These are phyloP conservation scores for Spisula subtruncata DNA, from an alignment of 2,888 invertebrate genomes.

Conservation along the genomic window DNA sequence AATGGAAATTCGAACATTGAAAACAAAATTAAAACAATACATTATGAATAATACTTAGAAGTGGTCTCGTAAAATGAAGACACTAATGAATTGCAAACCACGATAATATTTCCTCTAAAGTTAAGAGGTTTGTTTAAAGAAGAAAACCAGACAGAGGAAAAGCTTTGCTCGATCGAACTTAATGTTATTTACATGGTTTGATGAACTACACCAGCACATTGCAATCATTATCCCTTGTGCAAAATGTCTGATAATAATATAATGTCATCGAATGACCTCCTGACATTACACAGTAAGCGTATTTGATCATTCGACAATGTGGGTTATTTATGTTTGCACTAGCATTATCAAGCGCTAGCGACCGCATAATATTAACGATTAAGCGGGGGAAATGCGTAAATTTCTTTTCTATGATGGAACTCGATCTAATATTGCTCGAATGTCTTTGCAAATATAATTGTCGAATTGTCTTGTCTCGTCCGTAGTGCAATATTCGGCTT, in stretches of 20 bases:
- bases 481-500: not conserved
- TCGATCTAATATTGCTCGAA: constrained; percentile 4
- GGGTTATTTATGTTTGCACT: no score
- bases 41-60: no score
- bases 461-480: not conserved
- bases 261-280: not conserved
- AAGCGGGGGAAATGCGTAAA: not conserved
- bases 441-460: constrained; percentile 13
- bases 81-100: no score
- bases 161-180: no score
- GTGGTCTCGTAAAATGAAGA: no score
- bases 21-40: no score
- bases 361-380: constrained; percentile 8
- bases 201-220: not conserved
- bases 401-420: not conserved
- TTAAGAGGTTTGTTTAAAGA: no score
- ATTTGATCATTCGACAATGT: constrained; percentile 12
- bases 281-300: not conserved
- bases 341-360: no score
- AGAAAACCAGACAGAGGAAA: no score
- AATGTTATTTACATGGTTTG: not conserved
- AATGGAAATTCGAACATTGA: no score
- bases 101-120: no score
- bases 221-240: not conserved
- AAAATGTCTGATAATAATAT: constrained; percentile 1